Base-by-base conservation (phyloP, 2,888 invertebrate genomes). In the Lysandra bellargus region DNA sequence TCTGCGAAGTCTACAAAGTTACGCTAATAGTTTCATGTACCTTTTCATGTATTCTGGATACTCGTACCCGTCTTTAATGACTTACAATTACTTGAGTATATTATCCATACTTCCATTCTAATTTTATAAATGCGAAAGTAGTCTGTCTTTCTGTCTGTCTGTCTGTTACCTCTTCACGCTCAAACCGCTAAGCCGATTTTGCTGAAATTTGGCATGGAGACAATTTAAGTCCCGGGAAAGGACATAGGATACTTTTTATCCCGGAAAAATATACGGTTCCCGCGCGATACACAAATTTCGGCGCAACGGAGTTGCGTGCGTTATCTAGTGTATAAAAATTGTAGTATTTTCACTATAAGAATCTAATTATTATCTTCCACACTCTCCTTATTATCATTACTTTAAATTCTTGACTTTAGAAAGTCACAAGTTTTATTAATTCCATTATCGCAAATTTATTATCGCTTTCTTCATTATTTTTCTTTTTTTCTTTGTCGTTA, bases 1-100 rank as follows among this genome's bases (percentile, higher is more conserved):
- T 49, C 53, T 44, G 75, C 49, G 14, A 44, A 33, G 74, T 44
- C 44, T 53, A 75, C 49, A 1, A 75, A 75, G 76, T 33, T 76
- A 76, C 37, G 23, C 53, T 6, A 76, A 53, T 76, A 76, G 23
- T 53, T 75, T 44, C 75, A 49, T 75, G 30, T 69, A 69, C 12
- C 33, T 69, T 33, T 69, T 6, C 5, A 12, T 4, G 33, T 30
- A 33, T 33, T 14, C 14, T 33, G 30, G 23, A 5, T 64, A 30
- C 64, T 57, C 4, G 57, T 17, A 57, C 14, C 12, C 61, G 61
- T 23, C 23, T n/a, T 23, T 9, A 61, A 3, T 61, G 61, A 57
- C 17, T 53, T 14, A 14, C 53, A 53, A 6, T 57, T 57, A 17
- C 17, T 12, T 49, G 9, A 49, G 2, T 49, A 44, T 44, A 44